A percentile compares a stretch with the other conserved stretches of the same genome.
Evolutionary conservation across 2,113 vertebrate genomes (phyloP).

Genomic region (Arizona elegans): DNA sequence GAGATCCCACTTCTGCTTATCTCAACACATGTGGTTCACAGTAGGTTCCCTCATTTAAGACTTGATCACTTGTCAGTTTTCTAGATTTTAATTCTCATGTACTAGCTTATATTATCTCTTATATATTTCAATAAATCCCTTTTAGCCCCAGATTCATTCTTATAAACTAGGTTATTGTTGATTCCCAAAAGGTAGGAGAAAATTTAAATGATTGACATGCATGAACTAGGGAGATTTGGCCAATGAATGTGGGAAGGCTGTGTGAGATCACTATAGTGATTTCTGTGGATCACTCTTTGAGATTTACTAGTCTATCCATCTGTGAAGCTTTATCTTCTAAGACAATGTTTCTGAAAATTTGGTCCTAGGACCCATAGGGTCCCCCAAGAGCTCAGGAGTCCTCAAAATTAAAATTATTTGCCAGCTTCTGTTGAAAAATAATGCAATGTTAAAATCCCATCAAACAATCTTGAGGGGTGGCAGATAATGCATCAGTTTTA

Average conservation of each 20-base stretch:
- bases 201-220: neutral
- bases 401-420: neutral
- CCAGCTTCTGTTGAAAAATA: neutral
- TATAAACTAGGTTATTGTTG: neutral
- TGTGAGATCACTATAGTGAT: neutral
- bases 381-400: neutral
- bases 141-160: neutral
- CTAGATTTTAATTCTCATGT: too few species aligned
- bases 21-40: too few species aligned
- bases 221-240: neutral
- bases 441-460: neutral
- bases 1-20: too few species aligned
- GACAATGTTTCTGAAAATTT: neutral
- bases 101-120: neutral
- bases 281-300: neutral
- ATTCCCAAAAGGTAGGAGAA: neutral
- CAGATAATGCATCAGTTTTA: neutral
- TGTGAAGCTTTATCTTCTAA: neutral
- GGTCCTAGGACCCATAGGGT: neutral
- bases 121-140: neutral
- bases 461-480: neutral
- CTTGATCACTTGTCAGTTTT: too few species aligned
- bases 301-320: neutral
- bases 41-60: too few species aligned
- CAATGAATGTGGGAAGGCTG: neutral